These are phyloP conservation scores for Grallaria varia DNA, from an alignment of 2,113 vertebrate genomes.

Conservation along the genomic window DNA sequence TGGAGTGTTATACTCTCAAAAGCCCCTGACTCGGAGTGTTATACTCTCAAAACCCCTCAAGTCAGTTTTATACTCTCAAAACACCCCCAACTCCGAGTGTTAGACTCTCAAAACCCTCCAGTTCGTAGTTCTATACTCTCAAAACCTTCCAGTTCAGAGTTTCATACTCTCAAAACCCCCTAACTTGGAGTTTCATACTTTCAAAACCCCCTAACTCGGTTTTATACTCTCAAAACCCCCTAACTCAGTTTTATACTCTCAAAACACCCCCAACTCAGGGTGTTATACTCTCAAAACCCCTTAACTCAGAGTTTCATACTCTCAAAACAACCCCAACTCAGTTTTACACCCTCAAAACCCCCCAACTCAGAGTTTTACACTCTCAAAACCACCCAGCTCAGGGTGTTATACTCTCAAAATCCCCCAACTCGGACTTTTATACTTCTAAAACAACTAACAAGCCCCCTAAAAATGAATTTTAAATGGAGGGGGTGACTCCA, in stretches of 20 bases:
- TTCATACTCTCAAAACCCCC: too few species aligned
- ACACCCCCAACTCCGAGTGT: background rate
- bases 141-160: too few species aligned
- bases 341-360: too few species aligned
- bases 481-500: background rate
- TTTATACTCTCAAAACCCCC: background rate
- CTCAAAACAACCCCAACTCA: background rate
- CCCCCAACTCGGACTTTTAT: background rate
- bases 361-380: background rate
- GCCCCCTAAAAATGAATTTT: background rate
- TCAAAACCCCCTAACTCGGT: too few species aligned
- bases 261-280: background rate
- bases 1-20: too few species aligned
- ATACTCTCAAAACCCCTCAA: background rate
- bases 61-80: too few species aligned
- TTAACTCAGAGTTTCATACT: too few species aligned
- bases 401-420: background rate
- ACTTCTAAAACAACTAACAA: background rate
- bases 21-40: too few species aligned
- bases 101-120: background rate
- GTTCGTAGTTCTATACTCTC: background rate
- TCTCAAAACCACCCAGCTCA: background rate
- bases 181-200: background rate
- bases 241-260: background rate
- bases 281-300: background rate